Base-by-base conservation (phyloP, 2,113 vertebrate species). In the Catharus minimus region DNA sequence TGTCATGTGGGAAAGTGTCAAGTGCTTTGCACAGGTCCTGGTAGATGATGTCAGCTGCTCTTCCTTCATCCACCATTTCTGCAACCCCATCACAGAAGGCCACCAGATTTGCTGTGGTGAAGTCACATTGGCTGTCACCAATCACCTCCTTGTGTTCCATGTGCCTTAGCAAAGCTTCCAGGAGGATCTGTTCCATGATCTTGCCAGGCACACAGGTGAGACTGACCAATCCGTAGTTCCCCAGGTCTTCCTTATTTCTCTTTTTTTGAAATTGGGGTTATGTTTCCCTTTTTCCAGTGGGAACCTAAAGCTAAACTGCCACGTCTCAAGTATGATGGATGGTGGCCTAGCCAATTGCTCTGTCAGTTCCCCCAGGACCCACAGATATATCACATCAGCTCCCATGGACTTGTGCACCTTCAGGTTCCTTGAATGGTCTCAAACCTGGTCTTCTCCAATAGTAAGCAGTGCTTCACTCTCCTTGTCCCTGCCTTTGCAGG, bases 221-320 rank as follows among this genome's bases (percentile, higher is more conserved):
- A 47, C 41, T 26, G 33, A 62, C 30, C 30, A 14, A 41, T 15
- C 47, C 22, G 24, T 5, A 55, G 56, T 9, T 26, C 21, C 7
- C 30, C 21, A 64, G 3, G 41, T 32, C 41, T 32, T 71, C 49
- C 33, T 62, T 62, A 62, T 26, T 41, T 62, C 41, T 38, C 24
- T 20, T 18, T 62, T 69, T 21, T 33, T 21, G 47, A 69, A 33
- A 62, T 6, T 0, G 0, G 20, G 13, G 7, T 15, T 64, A 38
- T 33, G 7, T 27, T 56, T 64, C 17, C 57, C 30, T 27, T 64
- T 71, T 50, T 36, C 26, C 36, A 57, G 10, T 13, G 32, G 66
- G 50, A 71, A 57, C 14, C 30, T 56, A 38, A 38, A 38, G 38
- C 11, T 36, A 19, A 49, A 57, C 21, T 50, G 36, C 17, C 49